Conservation (phyloP, 35 echinoderm and acorn worm species). For the Patiria miniata region DNA sequence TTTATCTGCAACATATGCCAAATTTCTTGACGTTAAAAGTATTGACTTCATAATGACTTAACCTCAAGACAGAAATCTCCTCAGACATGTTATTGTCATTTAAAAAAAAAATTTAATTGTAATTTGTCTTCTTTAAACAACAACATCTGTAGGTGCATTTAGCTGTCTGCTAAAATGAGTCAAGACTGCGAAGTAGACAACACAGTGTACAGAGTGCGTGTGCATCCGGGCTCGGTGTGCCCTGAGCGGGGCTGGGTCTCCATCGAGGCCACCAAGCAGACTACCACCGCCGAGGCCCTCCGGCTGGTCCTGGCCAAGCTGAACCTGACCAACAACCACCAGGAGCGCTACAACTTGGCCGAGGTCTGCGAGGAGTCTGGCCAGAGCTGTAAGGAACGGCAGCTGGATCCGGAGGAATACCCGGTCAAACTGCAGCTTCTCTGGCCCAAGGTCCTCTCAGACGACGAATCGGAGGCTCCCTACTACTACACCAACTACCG, state of each 20-base stretch:
- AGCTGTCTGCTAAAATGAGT: conserved; percentile 28
- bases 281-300: conserved; percentile 58
- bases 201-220: conserved; percentile 83
- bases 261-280: conserved; percentile 92
- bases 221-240: conserved; percentile 73
- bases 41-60: too few relatives aligned
- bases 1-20: too few relatives aligned
- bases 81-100: too few relatives aligned
- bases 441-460: conserved; percentile 80
- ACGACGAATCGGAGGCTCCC: conserved; percentile 38
- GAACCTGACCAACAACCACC: conserved; percentile 33
- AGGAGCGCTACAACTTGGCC: conserved; percentile 75
- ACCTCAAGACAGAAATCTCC: too few relatives aligned
- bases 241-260: conserved; percentile 61
- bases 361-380: conserved; percentile 83
- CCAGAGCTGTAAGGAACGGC: conserved; percentile 74
- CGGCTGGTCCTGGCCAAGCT: conserved; percentile 57
- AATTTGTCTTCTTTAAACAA: too few relatives aligned
- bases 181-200: conserved; percentile 61
- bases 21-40: too few relatives aligned
- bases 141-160: neutral
- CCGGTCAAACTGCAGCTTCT: conserved; percentile 93
- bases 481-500: conserved; percentile 83
- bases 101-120: too few relatives aligned
- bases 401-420: conserved; percentile 59